Conservation (phyloP, 2,113 vertebrate genomes). For the Edolisoma coerulescens region DNA sequence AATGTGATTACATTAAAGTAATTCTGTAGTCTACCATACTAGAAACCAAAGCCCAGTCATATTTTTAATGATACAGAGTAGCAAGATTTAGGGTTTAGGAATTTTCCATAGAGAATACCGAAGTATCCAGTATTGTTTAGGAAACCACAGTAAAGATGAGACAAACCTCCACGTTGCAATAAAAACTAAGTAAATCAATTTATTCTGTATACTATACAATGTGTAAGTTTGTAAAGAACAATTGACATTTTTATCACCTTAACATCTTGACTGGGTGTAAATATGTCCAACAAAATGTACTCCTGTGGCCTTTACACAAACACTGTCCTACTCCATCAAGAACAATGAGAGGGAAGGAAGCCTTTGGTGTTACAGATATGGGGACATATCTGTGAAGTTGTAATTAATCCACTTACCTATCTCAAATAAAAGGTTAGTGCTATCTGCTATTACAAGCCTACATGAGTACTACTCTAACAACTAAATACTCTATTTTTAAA, state of each 20-base stretch:
- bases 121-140: background rate
- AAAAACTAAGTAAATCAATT: slow-evolving; percentile 76
- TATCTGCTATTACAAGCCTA: slow-evolving; percentile 53
- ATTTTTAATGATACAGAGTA: slow-evolving; percentile 45
- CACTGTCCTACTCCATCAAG: slow-evolving; percentile 60
- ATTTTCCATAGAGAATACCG: slow-evolving; percentile 13
- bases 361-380: slow-evolving; percentile 59
- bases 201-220: slow-evolving; percentile 78
- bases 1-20: slow-evolving; percentile 68
- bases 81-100: slow-evolving; percentile 5
- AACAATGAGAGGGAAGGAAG: slow-evolving; percentile 58
- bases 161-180: slow-evolving; percentile 68
- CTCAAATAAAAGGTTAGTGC: slow-evolving; percentile 21
- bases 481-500: slow-evolving; percentile 50
- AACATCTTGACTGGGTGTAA: slow-evolving; percentile 63
- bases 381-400: slow-evolving; percentile 36
- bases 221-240: slow-evolving; percentile 70
- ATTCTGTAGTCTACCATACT: slow-evolving; percentile 59
- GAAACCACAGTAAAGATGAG: slow-evolving; percentile 61
- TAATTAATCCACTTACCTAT: slow-evolving; percentile 46
- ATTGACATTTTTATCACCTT: slow-evolving; percentile 66
- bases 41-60: slow-evolving; percentile 50
- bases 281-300: slow-evolving; percentile 67
- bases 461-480: slow-evolving; percentile 44
- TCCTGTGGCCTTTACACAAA: slow-evolving; percentile 63